Evolutionary conservation across 1,140 invertebrate genomes (phyloP), one percentile per base, ranked within the genome.

Genomic region (Agrypnia vestita): DNA sequence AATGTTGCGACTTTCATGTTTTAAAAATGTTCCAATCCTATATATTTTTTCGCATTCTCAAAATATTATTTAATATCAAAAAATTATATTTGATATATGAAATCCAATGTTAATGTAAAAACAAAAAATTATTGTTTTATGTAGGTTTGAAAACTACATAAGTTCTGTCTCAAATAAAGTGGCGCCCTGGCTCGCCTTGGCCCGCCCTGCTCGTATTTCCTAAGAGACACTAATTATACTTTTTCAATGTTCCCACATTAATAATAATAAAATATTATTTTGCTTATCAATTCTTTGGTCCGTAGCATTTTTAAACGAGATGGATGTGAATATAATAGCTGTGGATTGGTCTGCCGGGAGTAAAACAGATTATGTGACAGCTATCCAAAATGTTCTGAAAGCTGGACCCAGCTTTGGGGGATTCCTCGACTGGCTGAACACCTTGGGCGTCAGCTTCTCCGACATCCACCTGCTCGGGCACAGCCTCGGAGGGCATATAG

Each of bases 321-420:
- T 84, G 4, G 88, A 90, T 51, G 87, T 85, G 35, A 93, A 93
- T 69, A 87, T 93, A 4, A 91, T 93, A 49, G 88, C 90, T 0
- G 86, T 92, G 0, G 91, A 92, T 80, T 93, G 91, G 91, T 84
- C 84, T 1, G 25, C 12, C 4, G 87, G 88, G n/a, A 87, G 90
- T 4, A 81, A 82, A 0, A 85, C 84, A 0, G 79, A 84, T 47
- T 92, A 92, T 53, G 51, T 88, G 8, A 88, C 84, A 13, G 88
- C 92, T 11, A 87, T 87, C 1, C 84, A 77, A 13, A 87, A 87
- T 6, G 91, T 92, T 0, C 85, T 88, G 12, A 77, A 83, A 0
- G 89, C 93, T 25, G 93, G 91, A 0, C 76, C 86, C 35, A 84
- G 85, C 0, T 59, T 93, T 11, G 91, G 89, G 12, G 82, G 87